Conservation (phyloP, 2,797 vertebrate species). For the Pipistrellus kuhlii region DNA sequence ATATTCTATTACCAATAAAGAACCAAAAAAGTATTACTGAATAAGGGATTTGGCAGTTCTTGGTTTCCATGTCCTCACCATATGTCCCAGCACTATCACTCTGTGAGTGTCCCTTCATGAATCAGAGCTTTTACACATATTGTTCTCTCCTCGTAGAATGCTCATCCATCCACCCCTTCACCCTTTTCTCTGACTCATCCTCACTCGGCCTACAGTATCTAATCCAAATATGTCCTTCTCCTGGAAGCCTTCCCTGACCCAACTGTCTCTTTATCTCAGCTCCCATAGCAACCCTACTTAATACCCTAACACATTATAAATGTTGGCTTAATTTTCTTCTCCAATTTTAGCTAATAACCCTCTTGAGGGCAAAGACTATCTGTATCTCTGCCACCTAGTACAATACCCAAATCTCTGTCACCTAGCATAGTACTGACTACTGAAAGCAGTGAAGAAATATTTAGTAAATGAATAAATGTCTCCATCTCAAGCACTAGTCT, state of each 20-base stretch:
- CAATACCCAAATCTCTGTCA: not conserved
- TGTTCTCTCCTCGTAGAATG: slow-evolving; percentile 14
- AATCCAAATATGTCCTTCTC: not conserved
- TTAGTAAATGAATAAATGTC: slow-evolving; percentile 50
- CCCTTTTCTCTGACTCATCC: not conserved
- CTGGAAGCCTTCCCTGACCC: not conserved
- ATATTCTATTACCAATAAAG: slow-evolving; percentile 1
- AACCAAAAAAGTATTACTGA: not conserved
- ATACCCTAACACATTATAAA: not conserved
- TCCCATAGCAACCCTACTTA: not conserved
- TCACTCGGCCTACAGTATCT: not conserved
- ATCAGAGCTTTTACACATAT: not conserved
- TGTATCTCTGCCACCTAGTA: not conserved
- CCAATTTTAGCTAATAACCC: not conserved
- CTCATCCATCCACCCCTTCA: not conserved
- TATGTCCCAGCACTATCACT: not conserved
- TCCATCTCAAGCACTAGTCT: not conserved
- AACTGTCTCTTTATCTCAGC: not conserved
- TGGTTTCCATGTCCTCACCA: not conserved
- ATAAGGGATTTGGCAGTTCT: not conserved
- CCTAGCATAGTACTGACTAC: not conserved
- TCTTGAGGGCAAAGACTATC: not conserved
- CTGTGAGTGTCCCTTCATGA: not conserved
- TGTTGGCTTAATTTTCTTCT: slow-evolving; percentile 26
- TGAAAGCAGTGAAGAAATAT: slow-evolving; percentile 49